A percentile compares a stretch with the other conserved stretches of the same genome.
These are phyloP conservation scores for Orgyia antiqua DNA, from an alignment of 2,888 invertebrate species.

Conservation along the genomic window DNA sequence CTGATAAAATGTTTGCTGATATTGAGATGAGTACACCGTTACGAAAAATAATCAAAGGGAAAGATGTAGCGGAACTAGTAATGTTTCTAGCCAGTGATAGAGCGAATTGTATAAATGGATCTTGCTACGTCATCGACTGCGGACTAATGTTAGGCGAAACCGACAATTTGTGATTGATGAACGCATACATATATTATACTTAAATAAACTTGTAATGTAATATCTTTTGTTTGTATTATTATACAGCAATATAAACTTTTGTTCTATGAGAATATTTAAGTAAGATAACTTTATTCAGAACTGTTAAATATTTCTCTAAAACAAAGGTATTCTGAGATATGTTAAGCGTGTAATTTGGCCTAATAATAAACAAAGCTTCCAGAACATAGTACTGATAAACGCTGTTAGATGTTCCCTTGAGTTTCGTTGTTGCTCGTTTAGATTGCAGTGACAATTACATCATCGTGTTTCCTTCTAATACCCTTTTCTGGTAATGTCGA, in stretches of 20 bases:
- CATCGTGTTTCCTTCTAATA: constrained; percentile 46
- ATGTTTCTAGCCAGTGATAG: constrained; percentile 51
- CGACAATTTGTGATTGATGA: constrained; percentile 30
- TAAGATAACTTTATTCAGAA: constrained; percentile 47
- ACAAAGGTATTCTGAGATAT: constrained; percentile 67
- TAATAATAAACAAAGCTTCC: constrained; percentile 50
- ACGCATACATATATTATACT: constrained; percentile 16
- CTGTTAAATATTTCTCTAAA: constrained; percentile 41
- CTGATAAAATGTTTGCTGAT: constrained; percentile 34
- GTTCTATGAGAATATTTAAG: constrained; percentile 31
- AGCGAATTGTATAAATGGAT: constrained; percentile 51
- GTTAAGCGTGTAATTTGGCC: constrained; percentile 39
- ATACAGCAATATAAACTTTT: constrained; percentile 23
- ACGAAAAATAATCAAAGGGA: constrained; percentile 37
- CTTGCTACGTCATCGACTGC: constrained; percentile 47
- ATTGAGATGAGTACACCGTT: constrained; percentile 39
- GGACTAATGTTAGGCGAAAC: constrained; percentile 45
- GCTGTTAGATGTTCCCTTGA: constrained; percentile 42
- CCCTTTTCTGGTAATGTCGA: constrained; percentile 52
- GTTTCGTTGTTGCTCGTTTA: constrained; percentile 49
- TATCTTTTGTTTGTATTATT: constrained; percentile 12
- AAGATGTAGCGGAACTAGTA: constrained; percentile 53
- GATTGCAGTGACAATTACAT: constrained; percentile 50
- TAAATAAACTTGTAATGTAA: constrained; percentile 8
- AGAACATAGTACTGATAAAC: constrained; percentile 48